These are phyloP conservation scores for Trisateles emortualis DNA, from an alignment of 2,888 invertebrate genomes.

Conservation along the genomic window DNA sequence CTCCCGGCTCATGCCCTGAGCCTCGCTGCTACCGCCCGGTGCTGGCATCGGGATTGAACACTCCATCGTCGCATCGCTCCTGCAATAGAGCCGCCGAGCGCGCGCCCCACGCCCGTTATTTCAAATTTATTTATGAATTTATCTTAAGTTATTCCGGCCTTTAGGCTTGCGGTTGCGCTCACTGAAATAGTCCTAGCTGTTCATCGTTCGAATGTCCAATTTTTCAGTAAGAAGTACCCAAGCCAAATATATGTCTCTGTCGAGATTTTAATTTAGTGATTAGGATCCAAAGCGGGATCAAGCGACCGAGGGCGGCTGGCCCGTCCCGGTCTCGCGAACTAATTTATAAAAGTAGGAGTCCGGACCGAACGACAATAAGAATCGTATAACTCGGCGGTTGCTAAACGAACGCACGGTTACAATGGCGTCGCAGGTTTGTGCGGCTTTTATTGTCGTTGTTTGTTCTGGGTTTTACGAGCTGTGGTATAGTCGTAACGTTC, in stretches of 20 bases:
- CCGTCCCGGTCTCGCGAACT: constrained; percentile 62
- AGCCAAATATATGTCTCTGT: constrained; percentile 62
- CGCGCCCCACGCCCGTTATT: constrained; percentile 19
- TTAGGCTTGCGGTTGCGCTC: constrained; percentile 60
- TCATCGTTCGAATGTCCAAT: constrained; percentile 45
- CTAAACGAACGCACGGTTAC: too few species aligned
- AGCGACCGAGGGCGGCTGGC: constrained; percentile 71
- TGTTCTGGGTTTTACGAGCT: constrained; percentile 66
- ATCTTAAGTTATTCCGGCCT: constrained; percentile 69
- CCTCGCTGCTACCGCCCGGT: constrained; percentile 54
- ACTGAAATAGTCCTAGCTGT: constrained; percentile 50
- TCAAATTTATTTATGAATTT: constrained; percentile 70
- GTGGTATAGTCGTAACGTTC: constrained; percentile 79
- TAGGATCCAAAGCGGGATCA: constrained; percentile 56
- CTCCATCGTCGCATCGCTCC: constrained; percentile 27
- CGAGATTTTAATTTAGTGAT: constrained; percentile 70
- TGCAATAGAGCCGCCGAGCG: constrained; percentile 19
- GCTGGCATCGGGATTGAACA: constrained; percentile 61
- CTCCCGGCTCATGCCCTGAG: constrained; percentile 8
- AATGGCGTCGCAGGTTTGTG: constrained; percentile 46
- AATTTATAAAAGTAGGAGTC: constrained; percentile 69
- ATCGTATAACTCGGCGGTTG: constrained; percentile 54
- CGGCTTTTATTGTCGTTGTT: constrained; percentile 58
- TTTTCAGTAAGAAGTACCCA: constrained; percentile 47
- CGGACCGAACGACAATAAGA: constrained; percentile 53